A percentile compares a stretch with the other conserved stretches of the same genome.
These are phyloP conservation scores for Sinocyclocheilus anshuiensis DNA, from an alignment of 2,113 vertebrate species.

Conservation along the genomic window DNA sequence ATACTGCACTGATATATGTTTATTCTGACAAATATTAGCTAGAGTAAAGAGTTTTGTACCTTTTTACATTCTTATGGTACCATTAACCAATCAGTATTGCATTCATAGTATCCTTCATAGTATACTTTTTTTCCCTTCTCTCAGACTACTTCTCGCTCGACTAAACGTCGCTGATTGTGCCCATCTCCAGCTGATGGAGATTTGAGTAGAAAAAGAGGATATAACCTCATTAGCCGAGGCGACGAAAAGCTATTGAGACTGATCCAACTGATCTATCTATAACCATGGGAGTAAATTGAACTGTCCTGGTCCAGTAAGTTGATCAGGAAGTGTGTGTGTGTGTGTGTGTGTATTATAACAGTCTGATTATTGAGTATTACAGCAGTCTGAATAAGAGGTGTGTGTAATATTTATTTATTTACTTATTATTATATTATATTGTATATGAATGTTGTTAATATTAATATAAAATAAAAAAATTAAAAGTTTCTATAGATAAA, in stretches of 20 bases:
- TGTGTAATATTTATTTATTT: background rate
- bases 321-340: constrained; percentile 40
- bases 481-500: no score
- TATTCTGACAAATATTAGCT: background rate
- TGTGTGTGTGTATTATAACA: constrained; percentile 4
- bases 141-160: background rate
- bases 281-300: constrained; percentile 48
- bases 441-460: no score
- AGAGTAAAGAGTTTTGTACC: background rate
- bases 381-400: background rate
- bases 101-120: background rate
- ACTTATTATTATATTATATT: background rate
- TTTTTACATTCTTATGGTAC: background rate
- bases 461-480: no score
- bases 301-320: constrained; percentile 17
- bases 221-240: constrained; percentile 52
- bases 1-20: background rate
- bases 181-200: constrained; percentile 21
- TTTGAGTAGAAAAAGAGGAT: constrained; percentile 43
- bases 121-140: background rate
- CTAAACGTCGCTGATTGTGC: constrained; percentile 31
- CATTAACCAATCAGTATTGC: background rate
- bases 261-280: constrained; percentile 31
- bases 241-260: constrained; percentile 50
- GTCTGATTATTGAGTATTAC: background rate